phyloP scores from a whole-genome alignment of 2,113 vertebrate species.

The Osmerus eperlanus region DNA sequence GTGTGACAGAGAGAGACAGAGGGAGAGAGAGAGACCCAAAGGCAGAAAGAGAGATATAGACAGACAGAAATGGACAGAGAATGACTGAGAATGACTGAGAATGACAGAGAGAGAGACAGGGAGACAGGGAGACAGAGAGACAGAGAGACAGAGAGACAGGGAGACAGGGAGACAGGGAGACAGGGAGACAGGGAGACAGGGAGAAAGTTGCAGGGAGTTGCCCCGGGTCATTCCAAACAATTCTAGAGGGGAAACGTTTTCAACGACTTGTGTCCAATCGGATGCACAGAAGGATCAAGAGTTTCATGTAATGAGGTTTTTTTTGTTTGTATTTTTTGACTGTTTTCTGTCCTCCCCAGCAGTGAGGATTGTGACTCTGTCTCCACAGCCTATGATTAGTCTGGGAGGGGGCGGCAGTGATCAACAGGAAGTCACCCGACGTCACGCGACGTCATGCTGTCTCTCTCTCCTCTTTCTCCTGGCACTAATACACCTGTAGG shows the following conservation, averaged over 20 bases:
- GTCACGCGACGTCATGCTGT: constrained; percentile 43
- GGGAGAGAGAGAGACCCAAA: neutral
- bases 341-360: too few relatives aligned
- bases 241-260: too few relatives aligned
- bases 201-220: neutral
- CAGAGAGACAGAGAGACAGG: neutral
- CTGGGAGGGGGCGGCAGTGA: neutral
- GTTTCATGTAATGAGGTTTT: constrained; percentile 21
- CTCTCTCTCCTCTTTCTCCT: constrained; percentile 36
- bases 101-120: neutral
- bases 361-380: too few relatives aligned
- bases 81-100: neutral
- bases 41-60: neutral
- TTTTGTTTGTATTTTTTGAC: neutral
- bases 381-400: too few relatives aligned
- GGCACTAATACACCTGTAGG: constrained; percentile 69
- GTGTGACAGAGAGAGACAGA: neutral
- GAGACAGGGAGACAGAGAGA: neutral
- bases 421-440: constrained; percentile 61
- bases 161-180: neutral
- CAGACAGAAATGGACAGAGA: neutral
- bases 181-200: neutral
- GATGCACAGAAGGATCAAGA: constrained; percentile 47
- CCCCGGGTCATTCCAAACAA: constrained; percentile 3
- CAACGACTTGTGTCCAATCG: constrained; percentile 11